phyloP scores from a whole-genome alignment of 2,888 invertebrate genomes.

The Caradrina kadenii region DNA sequence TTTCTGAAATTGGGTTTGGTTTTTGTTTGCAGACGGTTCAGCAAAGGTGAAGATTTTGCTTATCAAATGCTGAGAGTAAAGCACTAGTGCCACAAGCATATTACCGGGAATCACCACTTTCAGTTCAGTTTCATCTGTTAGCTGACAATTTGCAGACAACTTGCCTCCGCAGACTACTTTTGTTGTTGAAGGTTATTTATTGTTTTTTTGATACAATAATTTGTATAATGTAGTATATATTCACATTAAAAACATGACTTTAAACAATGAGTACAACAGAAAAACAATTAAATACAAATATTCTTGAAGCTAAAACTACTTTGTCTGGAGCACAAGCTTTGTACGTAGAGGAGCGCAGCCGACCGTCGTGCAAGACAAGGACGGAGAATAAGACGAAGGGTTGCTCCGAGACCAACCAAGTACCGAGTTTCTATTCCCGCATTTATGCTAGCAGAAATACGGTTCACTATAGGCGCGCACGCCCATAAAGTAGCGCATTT shows the following conservation, averaged over 20 bases:
- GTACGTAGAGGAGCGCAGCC: constrained; percentile 86
- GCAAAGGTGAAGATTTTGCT: too few species aligned
- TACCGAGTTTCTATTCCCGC: constrained; percentile 77
- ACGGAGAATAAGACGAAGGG: constrained; percentile 91
- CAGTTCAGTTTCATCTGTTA: too few species aligned
- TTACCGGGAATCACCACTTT: too few species aligned
- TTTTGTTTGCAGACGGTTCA: too few species aligned
- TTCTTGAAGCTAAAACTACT: constrained; percentile 37
- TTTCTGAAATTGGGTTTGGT: too few species aligned
- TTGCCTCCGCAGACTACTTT: too few species aligned
- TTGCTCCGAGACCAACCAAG: constrained; percentile 89
- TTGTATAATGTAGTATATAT: neutral
- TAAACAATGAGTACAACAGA: neutral
- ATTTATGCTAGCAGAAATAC: constrained; percentile 74
- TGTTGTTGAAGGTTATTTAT: neutral
- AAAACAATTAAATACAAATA: neutral
- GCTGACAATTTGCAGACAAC: too few species aligned
- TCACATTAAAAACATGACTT: neutral
- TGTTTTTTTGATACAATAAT: neutral
- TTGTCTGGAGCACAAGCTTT: constrained; percentile 68
- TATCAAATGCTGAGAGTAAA: too few species aligned
- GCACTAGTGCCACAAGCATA: too few species aligned
- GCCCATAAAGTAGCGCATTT: constrained; percentile 88
- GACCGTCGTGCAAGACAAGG: constrained; percentile 90
- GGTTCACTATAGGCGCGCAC: constrained; percentile 83